Conservation (phyloP, 92 coral and sea anemone species). For the Porites divaricata region DNA sequence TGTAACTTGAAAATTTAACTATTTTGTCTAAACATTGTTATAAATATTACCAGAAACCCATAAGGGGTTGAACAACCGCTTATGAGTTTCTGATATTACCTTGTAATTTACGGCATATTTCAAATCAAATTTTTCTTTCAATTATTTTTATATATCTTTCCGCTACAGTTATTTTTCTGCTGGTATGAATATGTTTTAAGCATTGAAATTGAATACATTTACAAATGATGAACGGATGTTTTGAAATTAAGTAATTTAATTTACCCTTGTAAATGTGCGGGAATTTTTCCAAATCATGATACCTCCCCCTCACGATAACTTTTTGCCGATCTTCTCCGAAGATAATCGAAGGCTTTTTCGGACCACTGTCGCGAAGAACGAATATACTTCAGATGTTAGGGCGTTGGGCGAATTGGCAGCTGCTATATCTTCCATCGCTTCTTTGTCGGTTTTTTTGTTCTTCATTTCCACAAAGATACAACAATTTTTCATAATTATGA, state of each 20-base stretch:
- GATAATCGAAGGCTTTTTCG: neutral
- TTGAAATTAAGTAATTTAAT: too few relatives aligned
- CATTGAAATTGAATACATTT: too few relatives aligned
- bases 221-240: neutral
- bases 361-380: neutral
- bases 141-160: too few relatives aligned
- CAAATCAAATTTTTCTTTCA: too few relatives aligned
- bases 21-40: too few relatives aligned
- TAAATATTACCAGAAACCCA: too few relatives aligned
- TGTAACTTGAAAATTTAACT: too few relatives aligned
- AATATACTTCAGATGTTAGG: neutral
- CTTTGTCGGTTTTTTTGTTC: neutral
- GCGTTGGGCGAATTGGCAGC: neutral
- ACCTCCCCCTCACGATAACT: neutral
- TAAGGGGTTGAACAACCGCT: too few relatives aligned
- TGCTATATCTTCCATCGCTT: neutral
- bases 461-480: neutral
- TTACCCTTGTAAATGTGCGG: neutral
- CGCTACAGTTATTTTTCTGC: too few relatives aligned
- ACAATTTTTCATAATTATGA: neutral
- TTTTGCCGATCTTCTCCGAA: neutral
- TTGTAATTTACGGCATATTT: too few relatives aligned
- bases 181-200: too few relatives aligned
- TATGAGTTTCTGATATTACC: too few relatives aligned
- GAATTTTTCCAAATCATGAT: neutral